Evolutionary conservation across 2,888 invertebrate species (phyloP), one percentile per base, ranked within the genome.

Genomic region (Sminthurinus aureus): DNA sequence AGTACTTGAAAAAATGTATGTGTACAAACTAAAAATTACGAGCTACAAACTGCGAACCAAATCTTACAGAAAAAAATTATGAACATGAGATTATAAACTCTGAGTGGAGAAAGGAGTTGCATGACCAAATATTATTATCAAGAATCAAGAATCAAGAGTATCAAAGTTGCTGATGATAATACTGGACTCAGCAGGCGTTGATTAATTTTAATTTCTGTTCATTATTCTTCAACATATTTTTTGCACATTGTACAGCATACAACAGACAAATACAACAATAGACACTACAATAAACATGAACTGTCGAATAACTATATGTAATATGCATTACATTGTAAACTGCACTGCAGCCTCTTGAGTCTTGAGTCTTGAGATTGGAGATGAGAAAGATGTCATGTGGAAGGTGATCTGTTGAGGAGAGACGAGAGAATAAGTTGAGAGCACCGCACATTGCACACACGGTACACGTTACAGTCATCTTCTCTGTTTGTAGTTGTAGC

Each of bases 171-270:
- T 18, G 9, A 64, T 15, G 9, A n/a, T 18, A n/a, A n/a, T 6
- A 38, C 38, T 20, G 24, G 11, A 50, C 12, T 13, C 58, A 58
- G 76, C 66, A 64, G 58, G 78, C 13, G 78, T 78, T 78, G 78
- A 78, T 78, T 78, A 78, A 78, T 78, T 78, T 78, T 66, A 64
- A 64, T 78, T 66, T 66, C 78, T 66, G 24, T 78, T 78, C 26
- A n/a, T 78, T 66, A 13, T 18, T 18, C 20, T 9, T n/a, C n/a
- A n/a, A n/a, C n/a, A n/a, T n/a, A n/a, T n/a, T n/a, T n/a, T n/a
- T n/a, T 20, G 12, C 15, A 15, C 50, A 50, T 51, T 26, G n/a
- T 75, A 58, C 18, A 52, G 52, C 13, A 15, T 58, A 18, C 13
- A 58, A 15, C n/a, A 58, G 58, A 2, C 2, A 58, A 58, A 6